Evolutionary conservation across 1,140 invertebrate species (phyloP).

Genomic region (Amphibalanus amphitrite): DNA sequence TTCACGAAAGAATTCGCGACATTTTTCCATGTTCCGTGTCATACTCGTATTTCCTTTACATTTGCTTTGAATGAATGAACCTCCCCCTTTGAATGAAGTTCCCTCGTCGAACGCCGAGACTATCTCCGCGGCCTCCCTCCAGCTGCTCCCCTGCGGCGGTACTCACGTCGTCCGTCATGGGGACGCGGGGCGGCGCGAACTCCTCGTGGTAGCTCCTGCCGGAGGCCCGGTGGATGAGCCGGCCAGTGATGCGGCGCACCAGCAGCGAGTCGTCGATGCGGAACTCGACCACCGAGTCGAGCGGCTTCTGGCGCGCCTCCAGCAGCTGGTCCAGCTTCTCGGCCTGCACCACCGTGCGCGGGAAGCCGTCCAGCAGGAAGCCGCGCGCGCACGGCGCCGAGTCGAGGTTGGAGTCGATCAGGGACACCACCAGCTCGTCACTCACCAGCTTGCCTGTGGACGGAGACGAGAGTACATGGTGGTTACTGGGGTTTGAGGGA

Average conservation of each 20-base stretch:
- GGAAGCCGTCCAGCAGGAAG: constrained; percentile 89
- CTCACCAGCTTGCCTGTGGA: not conserved
- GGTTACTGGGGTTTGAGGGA: too few relatives aligned
- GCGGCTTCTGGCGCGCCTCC: constrained; percentile 28
- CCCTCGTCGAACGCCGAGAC: too few relatives aligned
- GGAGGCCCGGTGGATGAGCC: constrained; percentile 76
- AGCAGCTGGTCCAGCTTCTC: constrained; percentile 38
- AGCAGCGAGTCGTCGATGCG: constrained; percentile 81
- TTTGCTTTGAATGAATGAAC: too few relatives aligned
- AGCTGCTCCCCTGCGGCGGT: constrained; percentile 21
- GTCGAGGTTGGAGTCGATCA: not conserved
- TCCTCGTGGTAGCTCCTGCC: constrained; percentile 85
- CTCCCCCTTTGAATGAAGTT: too few relatives aligned
- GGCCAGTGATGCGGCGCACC: constrained; percentile 42
- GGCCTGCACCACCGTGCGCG: constrained; percentile 70
- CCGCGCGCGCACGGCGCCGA: constrained; percentile 43
- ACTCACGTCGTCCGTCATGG: constrained; percentile 58
- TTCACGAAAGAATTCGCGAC: too few relatives aligned
- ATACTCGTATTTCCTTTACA: too few relatives aligned
- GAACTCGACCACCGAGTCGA: constrained; percentile 71
- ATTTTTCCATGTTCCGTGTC: too few relatives aligned
- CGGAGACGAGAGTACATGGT: too few relatives aligned
- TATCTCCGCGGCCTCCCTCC: constrained; percentile 53
- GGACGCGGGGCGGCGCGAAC: constrained; percentile 60
- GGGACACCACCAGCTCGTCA: not conserved